Evolutionary conservation across 2,113 vertebrate genomes (phyloP), one percentile per base, ranked within the genome.

Genomic region (Xiphophorus hellerii): DNA sequence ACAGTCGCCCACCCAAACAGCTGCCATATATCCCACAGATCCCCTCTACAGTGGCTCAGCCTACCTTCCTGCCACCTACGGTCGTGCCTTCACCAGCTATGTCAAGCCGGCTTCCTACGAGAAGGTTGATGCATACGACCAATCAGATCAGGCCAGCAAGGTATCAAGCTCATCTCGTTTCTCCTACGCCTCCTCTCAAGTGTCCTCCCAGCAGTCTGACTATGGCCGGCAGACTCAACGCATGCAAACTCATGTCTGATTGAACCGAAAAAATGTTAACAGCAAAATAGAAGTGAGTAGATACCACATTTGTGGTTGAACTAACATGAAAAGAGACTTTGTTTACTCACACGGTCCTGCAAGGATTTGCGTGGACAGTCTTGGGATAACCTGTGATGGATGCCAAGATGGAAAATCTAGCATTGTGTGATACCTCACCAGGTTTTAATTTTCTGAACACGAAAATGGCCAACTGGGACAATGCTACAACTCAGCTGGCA

Each of bases 171-270:
- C 95, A 0, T 95, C 95, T 2, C 95, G 94, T 12, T 96, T 96
- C 76, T 96, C 96, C n/a, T 97, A 96, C 30, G 94, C 96, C 61
- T 95, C 96, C 25, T 95, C 95, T 63, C 95, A 95, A 91, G 92
- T 94, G 81, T 94, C 93, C 74, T 96, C 94, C 39, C 95, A 93
- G 84, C 93, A 93, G 90, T 96, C 90, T 42, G 95, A 96, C 89
- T 95, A 94, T 27, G 94, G 95, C 39, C 92, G 95, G 14, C 95
- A 95, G 4, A 93, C 95, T 33, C 96, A 97, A 1, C 96, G 96
- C 72, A 97, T 97, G 94, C 97, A 98, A 92, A 98, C 97, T 70
- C 97, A 98, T 3, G 96, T 98, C 88, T 98, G 95, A 97, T 63
- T 62, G 58, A 84, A 79, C 80, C 69, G 71, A 65, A 33, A 20